These are phyloP conservation scores for Hypsopygia costalis DNA, from an alignment of 2,888 invertebrate species.

Conservation along the genomic window DNA sequence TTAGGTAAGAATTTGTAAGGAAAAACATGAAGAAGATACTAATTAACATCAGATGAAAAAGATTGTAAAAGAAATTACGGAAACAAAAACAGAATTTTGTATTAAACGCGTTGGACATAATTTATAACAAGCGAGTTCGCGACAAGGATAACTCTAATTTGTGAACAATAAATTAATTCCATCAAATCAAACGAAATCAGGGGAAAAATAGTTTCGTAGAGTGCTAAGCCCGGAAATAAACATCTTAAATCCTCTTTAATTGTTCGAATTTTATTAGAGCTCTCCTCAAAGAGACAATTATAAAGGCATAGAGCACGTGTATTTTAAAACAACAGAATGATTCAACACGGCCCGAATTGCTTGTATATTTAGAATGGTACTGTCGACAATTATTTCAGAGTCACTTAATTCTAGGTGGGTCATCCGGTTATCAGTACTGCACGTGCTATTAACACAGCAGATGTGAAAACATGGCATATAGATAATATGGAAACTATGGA, in stretches of 20 bases:
- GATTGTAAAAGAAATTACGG: background rate
- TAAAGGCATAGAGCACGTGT: slow-evolving; percentile 4
- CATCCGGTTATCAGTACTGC: background rate
- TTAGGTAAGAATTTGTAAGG: too few species aligned
- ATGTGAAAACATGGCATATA: background rate
- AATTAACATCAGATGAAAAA: background rate
- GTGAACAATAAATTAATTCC: background rate
- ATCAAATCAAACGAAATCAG: background rate
- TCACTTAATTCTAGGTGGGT: slow-evolving; percentile 6
- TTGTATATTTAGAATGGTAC: slow-evolving; percentile 45
- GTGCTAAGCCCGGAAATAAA: background rate
- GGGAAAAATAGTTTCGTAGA: background rate
- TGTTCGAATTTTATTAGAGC: background rate
- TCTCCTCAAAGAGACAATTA: background rate
- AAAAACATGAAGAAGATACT: too few species aligned
- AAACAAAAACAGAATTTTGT: too few species aligned
- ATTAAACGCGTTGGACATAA: too few species aligned
- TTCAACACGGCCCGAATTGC: slow-evolving; percentile 40
- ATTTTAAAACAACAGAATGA: slow-evolving; percentile 25
- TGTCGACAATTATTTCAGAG: slow-evolving; percentile 38
- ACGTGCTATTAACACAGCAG: background rate
- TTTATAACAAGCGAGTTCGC: too few species aligned
- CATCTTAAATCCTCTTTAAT: background rate
- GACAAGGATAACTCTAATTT: background rate
- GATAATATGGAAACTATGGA: too few species aligned